Conservation (phyloP, 2,888 invertebrate genomes). For the Lacanobia wlatinum region DNA sequence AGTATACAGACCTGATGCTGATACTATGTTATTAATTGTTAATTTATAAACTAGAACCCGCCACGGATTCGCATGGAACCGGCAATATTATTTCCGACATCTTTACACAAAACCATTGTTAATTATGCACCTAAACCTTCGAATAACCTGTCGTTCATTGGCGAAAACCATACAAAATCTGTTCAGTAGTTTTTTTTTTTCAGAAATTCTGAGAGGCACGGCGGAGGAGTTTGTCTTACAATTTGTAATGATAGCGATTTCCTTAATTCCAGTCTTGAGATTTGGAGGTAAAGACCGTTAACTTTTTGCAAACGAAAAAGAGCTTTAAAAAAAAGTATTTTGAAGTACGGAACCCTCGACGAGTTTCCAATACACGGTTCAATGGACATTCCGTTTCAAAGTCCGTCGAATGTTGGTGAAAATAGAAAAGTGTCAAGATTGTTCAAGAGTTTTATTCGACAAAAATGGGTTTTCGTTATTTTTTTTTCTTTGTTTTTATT, state of each 20-base stretch:
- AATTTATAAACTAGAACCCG: too few relatives aligned
- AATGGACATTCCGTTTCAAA: constrained; percentile 39
- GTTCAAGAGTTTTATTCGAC: constrained; percentile 53
- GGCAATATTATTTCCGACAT: too few relatives aligned
- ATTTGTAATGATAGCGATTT: background rate
- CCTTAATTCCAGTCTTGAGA: background rate
- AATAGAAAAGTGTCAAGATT: constrained; percentile 55
- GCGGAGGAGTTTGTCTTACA: too few relatives aligned
- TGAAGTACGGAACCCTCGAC: constrained; percentile 23
- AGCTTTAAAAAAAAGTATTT: background rate
- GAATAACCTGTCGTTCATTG: too few relatives aligned
- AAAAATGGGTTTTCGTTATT: constrained; percentile 33
- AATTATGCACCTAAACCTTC: too few relatives aligned
- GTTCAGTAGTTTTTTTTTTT: too few relatives aligned
- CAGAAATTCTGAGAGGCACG: too few relatives aligned
- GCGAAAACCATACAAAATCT: too few relatives aligned
- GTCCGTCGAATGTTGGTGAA: constrained; percentile 52
- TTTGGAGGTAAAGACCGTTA: too few relatives aligned
- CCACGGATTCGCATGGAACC: too few relatives aligned
- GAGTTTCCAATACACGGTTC: constrained; percentile 28
- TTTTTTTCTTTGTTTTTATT: constrained; percentile 37
- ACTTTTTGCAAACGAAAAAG: too few relatives aligned
- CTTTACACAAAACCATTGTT: too few relatives aligned
- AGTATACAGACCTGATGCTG: background rate
- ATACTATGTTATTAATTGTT: background rate